These are phyloP conservation scores for Puma concolor DNA, from an alignment of 2,113 vertebrate species.

Conservation along the genomic window DNA sequence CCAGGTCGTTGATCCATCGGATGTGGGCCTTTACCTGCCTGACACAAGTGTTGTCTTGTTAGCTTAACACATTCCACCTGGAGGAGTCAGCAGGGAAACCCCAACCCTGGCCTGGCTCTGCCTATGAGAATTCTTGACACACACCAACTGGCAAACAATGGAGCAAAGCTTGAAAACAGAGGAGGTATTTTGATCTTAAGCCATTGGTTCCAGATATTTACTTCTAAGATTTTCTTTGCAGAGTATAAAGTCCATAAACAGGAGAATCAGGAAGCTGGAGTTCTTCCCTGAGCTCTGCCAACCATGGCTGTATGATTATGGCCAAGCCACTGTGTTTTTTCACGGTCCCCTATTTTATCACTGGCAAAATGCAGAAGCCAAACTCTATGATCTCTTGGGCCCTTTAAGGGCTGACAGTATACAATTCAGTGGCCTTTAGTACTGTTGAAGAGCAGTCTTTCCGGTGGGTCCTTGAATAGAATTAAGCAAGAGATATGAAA, in stretches of 20 bases:
- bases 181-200: conserved; percentile 3
- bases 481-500: neutral
- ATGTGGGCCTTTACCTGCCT: conserved; percentile 64
- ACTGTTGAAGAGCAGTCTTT: neutral
- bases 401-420: neutral
- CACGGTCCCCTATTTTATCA: neutral
- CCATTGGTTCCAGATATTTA: neutral
- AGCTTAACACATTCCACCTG: conserved; percentile 83
- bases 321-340: neutral
- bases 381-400: neutral
- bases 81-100: conserved; percentile 81
- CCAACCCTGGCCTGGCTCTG: conserved; percentile 66
- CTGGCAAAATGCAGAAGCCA: neutral
- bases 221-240: conserved; percentile 2
- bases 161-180: neutral
- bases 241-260: neutral
- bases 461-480: neutral
- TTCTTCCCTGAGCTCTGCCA: neutral
- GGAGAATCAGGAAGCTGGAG: neutral
- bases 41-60: conserved; percentile 76
- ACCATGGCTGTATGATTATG: neutral
- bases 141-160: neutral
- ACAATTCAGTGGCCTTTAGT: neutral
- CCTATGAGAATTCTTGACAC: conserved; percentile 47
- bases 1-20: conserved; percentile 67